Evolutionary conservation across 2,113 vertebrate genomes (phyloP), one percentile per base, ranked within the genome.

Genomic region (Ammodramus savannarum): DNA sequence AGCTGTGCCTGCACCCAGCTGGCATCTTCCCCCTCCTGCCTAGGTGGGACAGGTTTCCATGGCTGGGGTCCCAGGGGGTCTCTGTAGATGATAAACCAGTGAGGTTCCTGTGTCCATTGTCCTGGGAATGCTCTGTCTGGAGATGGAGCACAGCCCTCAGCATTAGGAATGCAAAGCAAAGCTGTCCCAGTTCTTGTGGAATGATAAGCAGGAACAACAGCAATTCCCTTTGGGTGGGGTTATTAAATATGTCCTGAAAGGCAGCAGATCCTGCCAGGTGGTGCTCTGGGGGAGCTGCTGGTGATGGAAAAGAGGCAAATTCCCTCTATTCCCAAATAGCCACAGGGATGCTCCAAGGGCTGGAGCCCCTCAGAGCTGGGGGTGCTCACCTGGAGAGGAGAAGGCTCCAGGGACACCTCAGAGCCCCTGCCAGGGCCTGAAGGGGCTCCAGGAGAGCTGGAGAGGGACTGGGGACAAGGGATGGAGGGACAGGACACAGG

Each of bases 41-140:
- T 8, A 2, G 4, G 4, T 26, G 12, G 49, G 41, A 41, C 63
- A 71, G 26, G 8, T 48, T 63, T 32, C 10, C 0, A 0, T 5
- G 2, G 58, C 4, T 46, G 32, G 38, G 16, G 3, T 25, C 38
- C 55, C 2, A 2, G 46, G 23, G 48, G 11, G 12, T 9, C 48
- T 17, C 1, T 13, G 0, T 11, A 13, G 65, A 0, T 43, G 36
- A 32, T 17, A 3, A 9, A 26, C 5, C 8, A 3, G 10, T 26
- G 58, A 17, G 11, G 23, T 46, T 69, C 18, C 32, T 76, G 38
- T 90, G 5, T 15, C 1, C 9, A 0, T 7, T 16, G 36, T 85
- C n/a, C 74, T 91, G 61, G 39, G 12, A 89, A 71, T 57, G 1
- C 21, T 66, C 34, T 90, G 57, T 79, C 38, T 43, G 20, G 72